Evolutionary conservation across 2,888 invertebrate species (phyloP).

Genomic region (Zelleria hepariella): DNA sequence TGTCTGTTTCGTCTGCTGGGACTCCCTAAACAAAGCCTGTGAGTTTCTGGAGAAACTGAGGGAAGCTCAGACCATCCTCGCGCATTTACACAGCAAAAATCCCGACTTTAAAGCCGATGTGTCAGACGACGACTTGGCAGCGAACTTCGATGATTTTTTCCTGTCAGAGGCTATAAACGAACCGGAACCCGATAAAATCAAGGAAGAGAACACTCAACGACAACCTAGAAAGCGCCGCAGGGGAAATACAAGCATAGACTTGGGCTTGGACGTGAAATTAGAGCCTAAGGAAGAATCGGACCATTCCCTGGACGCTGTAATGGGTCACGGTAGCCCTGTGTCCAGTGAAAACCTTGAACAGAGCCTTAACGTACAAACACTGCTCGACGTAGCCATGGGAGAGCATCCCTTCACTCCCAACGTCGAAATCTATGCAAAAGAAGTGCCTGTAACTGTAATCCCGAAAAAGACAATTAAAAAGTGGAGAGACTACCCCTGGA

Average conservation of each 20-base stretch:
- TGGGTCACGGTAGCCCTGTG: conserved; percentile 1
- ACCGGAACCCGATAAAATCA: conserved; percentile 20
- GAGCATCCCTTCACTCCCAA: conserved; percentile 31
- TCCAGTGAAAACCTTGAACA: conserved; percentile 15
- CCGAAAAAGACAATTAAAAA: conserved; percentile 29
- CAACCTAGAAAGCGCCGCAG: neutral
- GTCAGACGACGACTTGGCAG: conserved; percentile 38
- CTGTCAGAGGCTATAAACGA: conserved; percentile 19
- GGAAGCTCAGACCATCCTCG: conserved; percentile 36
- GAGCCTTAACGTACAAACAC: conserved; percentile 42
- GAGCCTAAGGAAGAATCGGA: conserved; percentile 43
- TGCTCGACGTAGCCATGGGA: conserved; percentile 45
- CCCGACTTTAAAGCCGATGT: conserved; percentile 26
- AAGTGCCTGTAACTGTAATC: conserved; percentile 32
- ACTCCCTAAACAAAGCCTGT: conserved; percentile 45
- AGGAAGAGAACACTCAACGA: conserved; percentile 14
- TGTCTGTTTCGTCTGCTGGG: conserved; percentile 50
- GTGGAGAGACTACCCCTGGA: conserved; percentile 60
- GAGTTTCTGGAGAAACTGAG: conserved; percentile 43
- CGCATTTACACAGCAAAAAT: conserved; percentile 24
- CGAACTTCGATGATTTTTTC: conserved; percentile 34
- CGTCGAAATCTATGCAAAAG: conserved; percentile 46
- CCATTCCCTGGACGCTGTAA: conserved; percentile 6
- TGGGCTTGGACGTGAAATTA: conserved; percentile 30
- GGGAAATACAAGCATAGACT: conserved; percentile 1